Evolutionary conservation across 2,113 vertebrate species (phyloP), one percentile per base, ranked within the genome.

Genomic region (Nannobrachium achirus): DNA sequence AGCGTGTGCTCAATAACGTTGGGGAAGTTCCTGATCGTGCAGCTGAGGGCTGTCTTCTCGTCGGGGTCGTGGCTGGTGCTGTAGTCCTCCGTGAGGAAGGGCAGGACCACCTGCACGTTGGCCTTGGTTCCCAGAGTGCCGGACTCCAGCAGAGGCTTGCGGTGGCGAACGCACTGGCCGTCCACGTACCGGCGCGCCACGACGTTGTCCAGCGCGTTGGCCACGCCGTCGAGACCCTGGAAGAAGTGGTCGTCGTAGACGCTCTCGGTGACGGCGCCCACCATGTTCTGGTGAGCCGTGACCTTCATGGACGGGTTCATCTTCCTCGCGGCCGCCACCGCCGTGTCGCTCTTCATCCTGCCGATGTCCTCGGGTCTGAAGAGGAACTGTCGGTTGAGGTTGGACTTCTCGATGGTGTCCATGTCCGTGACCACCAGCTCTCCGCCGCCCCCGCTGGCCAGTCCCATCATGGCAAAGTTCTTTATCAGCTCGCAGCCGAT

Each of bases 401-500:
- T 99, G 56, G 97, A 98, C 79, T 99, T 99, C 85, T 99, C 97
- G 1, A 99, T 98, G 69, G 96, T 98, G 90, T 99, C 97, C 97
- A 99, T 99, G 87, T 99, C 97, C 0, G 97, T 98, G 76, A 99
- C 92, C 0, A 95, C 92, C 69, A 99, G 75, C 63, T 94, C 76
- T 61, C 94, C 93, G 1, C 97, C 94, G 0, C 95, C 91, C 6
- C 94, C 94, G 0, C 92, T 80, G 59, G 94, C 96, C 71, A 99
- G 85, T 0, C 97, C 97, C 69, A 98, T 93, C 96, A 99, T 96
- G 6, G 97, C 96, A 7, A 98, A 99, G 87, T 98, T 99, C 88
- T 99, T 98, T 59, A 99, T 86, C 70, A 99, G 88, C 85, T 99
- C 97, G 33, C 97, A 99, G 72, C 97, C 97, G 13, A 99, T 98